Base-by-base conservation (phyloP, 2,888 invertebrate species). In the Encarsia formosa region DNA sequence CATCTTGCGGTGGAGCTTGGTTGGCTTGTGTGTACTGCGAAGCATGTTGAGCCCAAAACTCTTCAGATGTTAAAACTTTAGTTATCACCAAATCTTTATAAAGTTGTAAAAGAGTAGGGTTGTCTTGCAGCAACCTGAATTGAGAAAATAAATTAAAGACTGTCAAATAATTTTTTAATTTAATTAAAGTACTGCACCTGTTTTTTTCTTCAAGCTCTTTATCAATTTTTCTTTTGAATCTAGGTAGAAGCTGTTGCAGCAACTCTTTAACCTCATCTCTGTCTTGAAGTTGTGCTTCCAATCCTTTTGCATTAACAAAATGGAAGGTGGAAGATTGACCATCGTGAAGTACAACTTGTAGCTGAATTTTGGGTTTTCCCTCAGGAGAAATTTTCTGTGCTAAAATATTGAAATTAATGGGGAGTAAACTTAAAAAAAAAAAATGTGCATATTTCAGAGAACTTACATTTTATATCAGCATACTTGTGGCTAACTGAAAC, bases 21-120 rank as follows among this genome's bases (percentile, higher is more conserved):
- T 85, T 86, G 61, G 86, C 85, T 58, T 81, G 77, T 1, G 88
- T 86, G 71, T 90, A 88, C 61, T 86, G 83, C 4, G 83, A 75
- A 31, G 91, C 92, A 66, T 93, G 90, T 59, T 89, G 89, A 42
- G 87, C 83, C 99, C 99, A 99, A 78, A 99, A 99, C 73, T 99
- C 98, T 71, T 98, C 97, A 48, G 97, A 89, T 38, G 91, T 87
- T 61, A 99, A 86, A 35, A 99, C 91, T 75, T 94, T 90, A 34
- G 94, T 91, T 73, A 93, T 93, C 15, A 99, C 99, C 65, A 99
- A 81, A 77, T 98, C 97, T 77, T 92, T 91, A 74, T 99, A 99
- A 57, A 99, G 80, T 78, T 95, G 92, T 67, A 94, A 83, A 47
- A 98, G 76, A 55, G 87, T 85, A 5, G 95, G 95, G 79, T 97